phyloP scores from a whole-genome alignment of 2,797 vertebrate genomes.

The Limnodromus scolopaceus region DNA sequence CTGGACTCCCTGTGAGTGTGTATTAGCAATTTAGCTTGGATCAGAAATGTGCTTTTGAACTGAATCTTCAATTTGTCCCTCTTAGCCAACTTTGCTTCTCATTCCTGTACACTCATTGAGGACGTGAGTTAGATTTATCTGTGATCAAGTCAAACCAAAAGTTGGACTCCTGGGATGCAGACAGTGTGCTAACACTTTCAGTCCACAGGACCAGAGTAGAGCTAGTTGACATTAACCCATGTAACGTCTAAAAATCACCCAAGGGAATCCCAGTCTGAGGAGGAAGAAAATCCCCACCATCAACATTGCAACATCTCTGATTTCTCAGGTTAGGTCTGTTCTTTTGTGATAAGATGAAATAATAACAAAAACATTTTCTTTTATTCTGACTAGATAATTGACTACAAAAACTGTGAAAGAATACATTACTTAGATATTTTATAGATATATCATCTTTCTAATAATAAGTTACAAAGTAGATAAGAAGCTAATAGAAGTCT shows the following conservation, averaged over 20 bases:
- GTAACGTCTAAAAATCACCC: neutral
- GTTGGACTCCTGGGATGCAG: neutral
- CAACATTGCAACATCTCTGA: neutral
- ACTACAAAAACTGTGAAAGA: neutral
- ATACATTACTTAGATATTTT: neutral
- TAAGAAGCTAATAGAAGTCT: neutral
- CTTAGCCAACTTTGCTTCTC: neutral
- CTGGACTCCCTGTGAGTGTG: neutral
- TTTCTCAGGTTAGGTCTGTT: neutral
- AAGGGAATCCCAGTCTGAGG: neutral
- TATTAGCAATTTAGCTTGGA: neutral
- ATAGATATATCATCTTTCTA: neutral
- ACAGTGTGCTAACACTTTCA: neutral
- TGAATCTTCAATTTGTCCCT: neutral
- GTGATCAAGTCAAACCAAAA: neutral
- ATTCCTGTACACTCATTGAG: neutral
- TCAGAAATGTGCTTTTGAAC: neutral
- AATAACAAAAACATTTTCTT: neutral
- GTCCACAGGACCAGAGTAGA: neutral
- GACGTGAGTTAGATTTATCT: neutral
- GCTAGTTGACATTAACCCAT: neutral
- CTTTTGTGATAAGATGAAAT: neutral
- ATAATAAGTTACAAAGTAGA: neutral
- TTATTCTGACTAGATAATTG: neutral
- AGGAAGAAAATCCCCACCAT: neutral